Evolutionary conservation across 1,140 invertebrate species (phyloP), one percentile per base, ranked within the genome.

Genomic region (Phenacoccus solenopsis): DNA sequence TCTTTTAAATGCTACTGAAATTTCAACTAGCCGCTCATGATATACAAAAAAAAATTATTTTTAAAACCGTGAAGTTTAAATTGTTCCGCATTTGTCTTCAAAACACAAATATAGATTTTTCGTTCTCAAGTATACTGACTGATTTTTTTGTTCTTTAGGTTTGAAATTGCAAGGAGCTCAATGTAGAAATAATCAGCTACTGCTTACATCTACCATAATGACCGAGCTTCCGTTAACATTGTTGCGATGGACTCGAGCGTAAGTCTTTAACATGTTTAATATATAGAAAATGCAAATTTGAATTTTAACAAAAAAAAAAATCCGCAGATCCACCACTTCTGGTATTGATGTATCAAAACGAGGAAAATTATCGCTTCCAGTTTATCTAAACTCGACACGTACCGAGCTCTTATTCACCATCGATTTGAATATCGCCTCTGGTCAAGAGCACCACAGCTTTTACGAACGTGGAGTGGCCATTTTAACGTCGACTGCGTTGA

Each of bases 401-500:
- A 89, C 89, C 0, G 95, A 98, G 77, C 81, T 98, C 61, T 81
- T 99, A 69, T 98, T 98, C 80, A 98, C 94, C 0, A 88, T 99
- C 68, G 93, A 98, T 76, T 85, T 99, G 76, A 90, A 92, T 74
- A 88, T 94, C 32, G 91, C 90, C 30, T 84, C 88, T 70, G 89
- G 87, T 72, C 91, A 90, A 81, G 92, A 93, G 78, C 88, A 87
- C 72, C 93, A 91, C 78, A 91, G 88, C 78, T 96, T 98, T 83
- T 98, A 98, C 80, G 96, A 99, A 80, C 84, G 97, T 71, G 97
- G 97, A 71, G 96, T 99, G 1, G 97, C 96, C 28, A 85, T 96
- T 28, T 83, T 96, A 73, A 92, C 91, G 32, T 94, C 91, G 59
- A 93, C 91, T n/a, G 86, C 90, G 73, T 84, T 94, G 72, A 93